Evolutionary conservation across 2,888 invertebrate species (phyloP), one percentile per base, ranked within the genome.

Genomic region (Macaria liturata): DNA sequence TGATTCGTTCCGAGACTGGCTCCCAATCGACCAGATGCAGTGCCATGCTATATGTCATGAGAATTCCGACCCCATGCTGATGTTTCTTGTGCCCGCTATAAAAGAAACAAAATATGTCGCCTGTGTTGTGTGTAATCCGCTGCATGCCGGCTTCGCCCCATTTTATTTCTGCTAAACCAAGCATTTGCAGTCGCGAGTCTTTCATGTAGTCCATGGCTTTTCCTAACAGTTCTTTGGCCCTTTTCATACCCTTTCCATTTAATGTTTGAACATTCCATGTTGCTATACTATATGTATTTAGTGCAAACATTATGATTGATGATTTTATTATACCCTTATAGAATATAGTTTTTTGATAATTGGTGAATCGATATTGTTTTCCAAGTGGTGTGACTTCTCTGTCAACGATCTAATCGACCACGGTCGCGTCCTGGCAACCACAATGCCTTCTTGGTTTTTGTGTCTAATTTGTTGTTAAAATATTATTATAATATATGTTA

Each of bases 1-100:
- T 43, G 7, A 50, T 50, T 32, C 50, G 32, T 20, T 50, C 50
- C 3, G 43, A 50, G 6, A 50, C 34, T 4, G 50, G 9, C 43
- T 43, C 32, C 50, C 50, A 50, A 5, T 32, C 20, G 43, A 43
- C 6, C 43, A 50, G 20, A 4, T 50, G 20, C 9, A 7, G 43
- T 32, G 31, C 8, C 4, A 9, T 32, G 31, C 5, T 5, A 7
- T 1, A 1, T 32, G 5, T 43, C 8, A 50, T 5, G 4, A 50
- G 43, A 4, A 50, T 9, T 3, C 50, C 50, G n/a, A 50, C 43
- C 4, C 50, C 50, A 20, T 50, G 9, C 2, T 6, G 40, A 37
- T 32, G 34, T 37, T 7, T 37, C 34, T 37, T 37, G 7, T 37
- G 34, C 7, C 49, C 49, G 43, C 32, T 32, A 20, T 43, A 42